Evolutionary conservation across 2,888 invertebrate species (phyloP).

Genomic region (Chrysomela aeneicollis): DNA sequence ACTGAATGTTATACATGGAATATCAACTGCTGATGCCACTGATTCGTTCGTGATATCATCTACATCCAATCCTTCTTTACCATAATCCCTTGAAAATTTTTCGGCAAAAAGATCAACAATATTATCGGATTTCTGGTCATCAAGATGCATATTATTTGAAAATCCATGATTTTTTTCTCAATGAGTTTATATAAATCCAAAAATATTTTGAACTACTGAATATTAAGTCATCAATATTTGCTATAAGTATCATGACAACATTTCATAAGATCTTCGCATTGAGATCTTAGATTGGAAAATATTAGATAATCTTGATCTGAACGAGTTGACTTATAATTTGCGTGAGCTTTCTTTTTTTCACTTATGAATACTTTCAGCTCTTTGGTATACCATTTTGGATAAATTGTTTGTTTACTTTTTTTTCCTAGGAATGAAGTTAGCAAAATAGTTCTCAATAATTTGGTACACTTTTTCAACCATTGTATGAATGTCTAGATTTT

Average conservation of each 20-base stretch:
- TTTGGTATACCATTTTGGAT: slow-evolving; percentile 8
- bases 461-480: not conserved
- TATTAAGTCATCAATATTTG: too few relatives aligned
- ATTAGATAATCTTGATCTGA: slow-evolving; percentile 6
- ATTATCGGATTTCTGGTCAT: not conserved
- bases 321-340: not conserved
- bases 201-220: not conserved
- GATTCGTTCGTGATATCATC: too few relatives aligned
- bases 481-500: slow-evolving; percentile 8
- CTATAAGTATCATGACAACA: too few relatives aligned
- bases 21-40: not conserved
- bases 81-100: not conserved
- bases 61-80: not conserved
- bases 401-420: slow-evolving; percentile 1
- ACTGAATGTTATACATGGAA: not conserved
- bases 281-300: not conserved
- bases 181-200: too few relatives aligned
- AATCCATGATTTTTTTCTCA: too few relatives aligned
- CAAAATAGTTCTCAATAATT: not conserved
- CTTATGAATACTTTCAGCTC: slow-evolving; percentile 5
- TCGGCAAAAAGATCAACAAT: slow-evolving; percentile 2
- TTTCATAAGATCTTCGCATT: too few relatives aligned
- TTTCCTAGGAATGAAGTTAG: not conserved
- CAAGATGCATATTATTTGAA: slow-evolving; percentile 11
- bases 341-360: slow-evolving; percentile 6